phyloP scores from a whole-genome alignment of 2,888 invertebrate genomes.

The Lacanobia wlatinum region DNA sequence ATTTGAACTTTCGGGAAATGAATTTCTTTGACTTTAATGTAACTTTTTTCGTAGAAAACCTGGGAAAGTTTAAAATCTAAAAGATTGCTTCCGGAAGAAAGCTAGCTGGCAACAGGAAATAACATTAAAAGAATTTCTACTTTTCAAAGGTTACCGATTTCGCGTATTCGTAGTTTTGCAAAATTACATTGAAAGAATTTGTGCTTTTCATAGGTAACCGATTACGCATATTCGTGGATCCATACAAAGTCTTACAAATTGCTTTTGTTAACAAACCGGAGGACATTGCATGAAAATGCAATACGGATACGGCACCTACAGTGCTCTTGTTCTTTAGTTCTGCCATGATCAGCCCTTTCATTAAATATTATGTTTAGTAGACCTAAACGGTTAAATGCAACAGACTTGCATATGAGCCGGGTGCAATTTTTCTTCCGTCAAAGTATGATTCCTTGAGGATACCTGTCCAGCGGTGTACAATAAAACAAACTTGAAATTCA shows the following conservation, averaged over 20 bases:
- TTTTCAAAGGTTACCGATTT: too few species aligned
- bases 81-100: neutral
- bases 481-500: too few species aligned
- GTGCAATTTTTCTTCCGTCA: neutral
- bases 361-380: neutral
- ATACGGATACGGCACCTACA: neutral
- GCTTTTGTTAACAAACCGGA: neutral
- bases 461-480: too few species aligned
- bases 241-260: too few species aligned
- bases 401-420: neutral
- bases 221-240: neutral
- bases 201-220: neutral
- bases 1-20: neutral
- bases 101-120: constrained; percentile 1
- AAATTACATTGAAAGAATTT: too few species aligned
- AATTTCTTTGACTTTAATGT: neutral
- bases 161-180: too few species aligned
- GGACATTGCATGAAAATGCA: neutral
- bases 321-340: neutral
- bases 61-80: neutral
- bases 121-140: too few species aligned
- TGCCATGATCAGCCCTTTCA: neutral
- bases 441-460: neutral
- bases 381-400: neutral
- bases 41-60: neutral